Evolutionary conservation across 2,113 vertebrate genomes (phyloP), one percentile per base, ranked within the genome.

Genomic region (Alligator sinensis): DNA sequence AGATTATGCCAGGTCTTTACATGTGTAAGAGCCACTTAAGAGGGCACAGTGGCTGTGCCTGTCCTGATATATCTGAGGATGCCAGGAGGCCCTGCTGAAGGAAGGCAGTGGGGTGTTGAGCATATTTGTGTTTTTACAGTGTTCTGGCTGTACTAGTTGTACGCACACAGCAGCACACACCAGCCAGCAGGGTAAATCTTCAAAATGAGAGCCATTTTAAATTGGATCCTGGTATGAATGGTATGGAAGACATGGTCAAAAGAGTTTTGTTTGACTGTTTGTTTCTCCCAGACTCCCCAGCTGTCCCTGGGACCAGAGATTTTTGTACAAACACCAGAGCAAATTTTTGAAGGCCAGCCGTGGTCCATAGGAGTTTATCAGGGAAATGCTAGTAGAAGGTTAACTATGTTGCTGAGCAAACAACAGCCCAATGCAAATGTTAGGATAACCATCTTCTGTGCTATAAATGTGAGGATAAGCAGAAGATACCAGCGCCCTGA

Each of bases 401-500:
- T 55, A 7, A 2, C 14, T 27, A 19, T 0, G 1, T 10, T 28
- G 57, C 90, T 82, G 81, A 80, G 91, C 88, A 55, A 59, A 80
- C 21, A 81, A 77, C 84, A 84, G 62, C 66, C 54, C 63, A 7
- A 55, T 55, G 90, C 2, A 66, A 30, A 62, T 0, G 1, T 2
- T 17, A 91, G 72, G 30, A 0, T 59, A 3, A 60, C 13, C 77
- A 28, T 47, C 24, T 38, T 22, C 15, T 4, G 21, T 34, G 88
- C 62, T 9, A 2, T 17, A n/a, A 76, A 57, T 3, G 27, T 63
- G 18, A 61, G 77, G 63, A 19, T 68, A 47, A 21, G 28, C 88
- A 84, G 10, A 0, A 4, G 76, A 0, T 0, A 6, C 34, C 62
- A 47, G 15, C 55, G 0, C 27, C 9, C 63, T 18, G n/a, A 9